These are phyloP conservation scores for Sorex maritimensis DNA, from an alignment of 2,797 vertebrate genomes.

Conservation along the genomic window DNA sequence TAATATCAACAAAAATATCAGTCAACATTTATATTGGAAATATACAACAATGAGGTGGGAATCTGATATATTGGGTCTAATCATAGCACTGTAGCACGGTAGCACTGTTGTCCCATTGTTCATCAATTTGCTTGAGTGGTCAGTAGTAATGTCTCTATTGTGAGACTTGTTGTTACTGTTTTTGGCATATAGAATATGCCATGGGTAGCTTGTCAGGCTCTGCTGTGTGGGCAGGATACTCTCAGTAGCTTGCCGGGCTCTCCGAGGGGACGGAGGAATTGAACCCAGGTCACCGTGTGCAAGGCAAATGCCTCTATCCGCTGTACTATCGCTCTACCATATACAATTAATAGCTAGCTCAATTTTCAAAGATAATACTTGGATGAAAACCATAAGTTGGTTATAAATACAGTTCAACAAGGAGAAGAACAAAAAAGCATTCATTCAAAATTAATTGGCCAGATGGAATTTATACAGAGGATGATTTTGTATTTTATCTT, in stretches of 20 bases:
- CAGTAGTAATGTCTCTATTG: too few relatives aligned
- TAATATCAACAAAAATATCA: background rate
- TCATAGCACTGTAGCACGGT: background rate
- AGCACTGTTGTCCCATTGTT: too few relatives aligned
- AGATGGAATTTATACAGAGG: background rate
- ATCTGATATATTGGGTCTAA: background rate
- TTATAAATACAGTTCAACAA: background rate
- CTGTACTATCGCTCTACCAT: background rate
- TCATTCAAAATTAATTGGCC: background rate
- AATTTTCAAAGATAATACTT: background rate
- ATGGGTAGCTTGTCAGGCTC: too few relatives aligned
- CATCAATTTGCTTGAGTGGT: too few relatives aligned
- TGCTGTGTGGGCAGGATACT: too few relatives aligned
- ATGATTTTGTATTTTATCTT: slow-evolving; percentile 6
- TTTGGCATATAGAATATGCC: too few relatives aligned
- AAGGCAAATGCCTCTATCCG: too few relatives aligned
- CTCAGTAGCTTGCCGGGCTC: too few relatives aligned
- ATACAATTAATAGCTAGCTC: background rate
- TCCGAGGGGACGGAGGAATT: too few relatives aligned
- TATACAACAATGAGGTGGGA: background rate
- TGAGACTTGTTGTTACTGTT: too few relatives aligned
- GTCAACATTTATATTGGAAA: background rate
- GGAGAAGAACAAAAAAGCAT: background rate
- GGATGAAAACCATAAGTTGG: background rate
- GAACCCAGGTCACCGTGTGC: too few relatives aligned